Evolutionary conservation across 2,888 invertebrate genomes (phyloP), one percentile per base, ranked within the genome.

Genomic region (Leucoma salicis): DNA sequence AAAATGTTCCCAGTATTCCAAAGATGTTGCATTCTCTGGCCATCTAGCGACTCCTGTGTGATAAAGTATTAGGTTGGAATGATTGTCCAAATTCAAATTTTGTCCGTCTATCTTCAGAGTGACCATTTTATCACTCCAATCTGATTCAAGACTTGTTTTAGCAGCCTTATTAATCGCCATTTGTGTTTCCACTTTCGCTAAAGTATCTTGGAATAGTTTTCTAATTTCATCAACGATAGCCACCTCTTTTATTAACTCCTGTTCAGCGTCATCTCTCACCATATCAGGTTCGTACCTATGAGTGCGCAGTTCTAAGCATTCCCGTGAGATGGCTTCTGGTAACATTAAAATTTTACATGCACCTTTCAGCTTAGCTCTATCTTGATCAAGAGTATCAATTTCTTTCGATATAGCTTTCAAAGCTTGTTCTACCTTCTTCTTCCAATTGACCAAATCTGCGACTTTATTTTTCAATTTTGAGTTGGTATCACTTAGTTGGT

Each of bases 101-200:
- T 82, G 71, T 0, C 92, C 89, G 57, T 97, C 97, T 10, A 95
- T 87, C 53, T 93, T 92, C 58, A 95, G 92, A 0, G 95, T 89
- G 31, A 94, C 91, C 66, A 92, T 92, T 81, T 98, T 98, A 72
- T 97, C 96, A 56, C 96, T 95, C 96, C 97, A 97, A 73, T 97
- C 97, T 56, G 92, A 92, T 80, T 98, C 97, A 44, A 97, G 82
- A 14, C 93, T 91, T 29, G 93, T 89, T 71, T 97, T 97, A 0
- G 94, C 94, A 3, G 95, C 93, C 67, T 93, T 94, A 66, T 96
- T 94, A 61, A 93, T 92, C n/a, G 89, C 69, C 70, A 95, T 90
- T 73, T 95, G 95, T 16, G 85, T 78, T 51, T 95, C 93, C 1
- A 95, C 92, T 70, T 94, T 94, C 8, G 87, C 86, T 29, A 94